Base-by-base conservation (phyloP, 2,888 invertebrate genomes). In the Eurois occulta region DNA sequence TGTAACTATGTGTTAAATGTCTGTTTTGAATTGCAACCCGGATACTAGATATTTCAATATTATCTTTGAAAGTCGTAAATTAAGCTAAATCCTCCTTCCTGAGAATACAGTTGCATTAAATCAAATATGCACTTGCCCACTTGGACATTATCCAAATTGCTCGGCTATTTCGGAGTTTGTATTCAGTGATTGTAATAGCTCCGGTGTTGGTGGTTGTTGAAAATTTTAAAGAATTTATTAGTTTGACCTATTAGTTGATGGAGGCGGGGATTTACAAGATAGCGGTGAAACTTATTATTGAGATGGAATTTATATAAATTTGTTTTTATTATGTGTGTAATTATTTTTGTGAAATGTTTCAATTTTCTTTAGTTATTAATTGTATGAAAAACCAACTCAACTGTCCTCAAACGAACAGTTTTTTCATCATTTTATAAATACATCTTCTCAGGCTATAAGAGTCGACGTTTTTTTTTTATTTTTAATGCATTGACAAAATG, bases 101-200 rank as follows among this genome's bases (percentile, higher is more conserved):
- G 43, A 38, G 75, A 58, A 66, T 38, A 77, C 55, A 69, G 78
- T 77, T 81, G 81, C 81, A 85, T 60, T 90, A 82, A 77, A 85
- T 88, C 87, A 90, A 75, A 84, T 74, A 74, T 90, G 90, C 89
- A 90, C 78, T 91, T 92, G 92, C 90, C 89, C 88, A 90, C 77
- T 91, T 92, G 92, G 92, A 87, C 64, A 75, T 81, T 82, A 69
- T 90, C 92, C 92, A 92, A 91, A 90, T 89, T 84, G 87, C 72
- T 77, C 55, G 74, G 67, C 86, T 91, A 91, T 91, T 91, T 91
- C 55, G 35, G 78, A 65, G 64, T 75, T 75, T 70, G 69, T 71
- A 43, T 81, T 62, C 73, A 71, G 58, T 60, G 72, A 77, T 79
- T 81, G 75, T 88, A 79, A 86, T 85, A 80, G 87, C 71, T 81